Evolutionary conservation across 1,140 invertebrate species (phyloP).

Genomic region (Coelopa frigida): DNA sequence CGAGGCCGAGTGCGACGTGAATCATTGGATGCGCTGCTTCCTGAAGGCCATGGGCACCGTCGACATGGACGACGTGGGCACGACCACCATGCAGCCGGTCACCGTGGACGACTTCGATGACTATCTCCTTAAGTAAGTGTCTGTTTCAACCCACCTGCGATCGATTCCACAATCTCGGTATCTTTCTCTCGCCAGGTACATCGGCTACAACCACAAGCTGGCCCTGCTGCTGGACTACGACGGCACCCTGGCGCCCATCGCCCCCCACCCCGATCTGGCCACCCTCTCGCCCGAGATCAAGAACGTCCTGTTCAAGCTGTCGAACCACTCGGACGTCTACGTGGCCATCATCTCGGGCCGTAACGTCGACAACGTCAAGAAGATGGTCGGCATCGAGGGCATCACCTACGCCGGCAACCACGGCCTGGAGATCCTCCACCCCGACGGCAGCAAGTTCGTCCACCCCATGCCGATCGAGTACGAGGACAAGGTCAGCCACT

Average conservation of each 20-base stretch:
- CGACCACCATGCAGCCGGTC: conserved; percentile 75
- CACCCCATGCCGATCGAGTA: conserved; percentile 83
- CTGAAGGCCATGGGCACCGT: conserved; percentile 76
- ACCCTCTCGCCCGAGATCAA: conserved; percentile 77
- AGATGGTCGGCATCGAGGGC: conserved; percentile 83
- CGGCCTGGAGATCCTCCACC: conserved; percentile 80
- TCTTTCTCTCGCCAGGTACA: conserved; percentile 56
- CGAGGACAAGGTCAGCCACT: conserved; percentile 68
- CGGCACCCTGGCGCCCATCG: conserved; percentile 80
- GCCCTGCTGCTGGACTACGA: conserved; percentile 83
- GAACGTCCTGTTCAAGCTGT: conserved; percentile 70
- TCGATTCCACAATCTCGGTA: neutral
- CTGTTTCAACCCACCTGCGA: neutral
- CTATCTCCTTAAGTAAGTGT: conserved; percentile 67
- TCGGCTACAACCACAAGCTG: conserved; percentile 76
- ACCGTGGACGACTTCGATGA: conserved; percentile 83
- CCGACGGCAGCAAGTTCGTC: conserved; percentile 82
- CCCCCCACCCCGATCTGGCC: conserved; percentile 81
- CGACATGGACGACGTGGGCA: conserved; percentile 73
- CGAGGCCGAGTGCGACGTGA: conserved; percentile 76
- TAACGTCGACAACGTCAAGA: conserved; percentile 79
- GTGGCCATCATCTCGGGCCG: conserved; percentile 82
- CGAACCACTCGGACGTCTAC: conserved; percentile 82
- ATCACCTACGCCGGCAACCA: conserved; percentile 89
- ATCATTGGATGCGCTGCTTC: conserved; percentile 84